Evolutionary conservation across 1,140 invertebrate species (phyloP), one percentile per base, ranked within the genome.

Genomic region (Drosophila repleta): DNA sequence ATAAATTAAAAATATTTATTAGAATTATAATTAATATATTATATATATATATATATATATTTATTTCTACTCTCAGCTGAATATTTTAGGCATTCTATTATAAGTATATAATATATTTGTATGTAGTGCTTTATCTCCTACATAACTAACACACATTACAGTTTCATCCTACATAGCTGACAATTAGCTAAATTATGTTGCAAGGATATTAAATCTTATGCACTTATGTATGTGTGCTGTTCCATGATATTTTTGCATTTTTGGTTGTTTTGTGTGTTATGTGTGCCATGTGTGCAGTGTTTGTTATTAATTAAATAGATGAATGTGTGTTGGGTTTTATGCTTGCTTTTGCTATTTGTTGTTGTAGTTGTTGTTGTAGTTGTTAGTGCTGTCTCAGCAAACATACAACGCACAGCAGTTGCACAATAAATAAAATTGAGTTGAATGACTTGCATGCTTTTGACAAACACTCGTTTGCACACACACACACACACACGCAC

Each of bases 291-390:
- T 61, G 60, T 51, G 60, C 73, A 75, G 45, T 78, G 72, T 78
- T 78, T 78, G 76, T 75, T 78, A 78, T 78, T 78, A 78, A 78
- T 78, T 74, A 78, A 78, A 78, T 78, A 75, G 62, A 78, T 72
- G 67, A 78, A 75, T 78, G 72, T 71, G 76, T 63, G 57, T 71
- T 63, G 57, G 49, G 64, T 64, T 58, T 69, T 69, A 43, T 58
- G 45, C 18, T 51, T 55, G 20, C 24, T 66, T 32, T 41, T 35
- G 29, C 26, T 26, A 7, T 7, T 53, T 37, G 32, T n/a, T 62
- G 3, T 46, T 63, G 49, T 32, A 53, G 52, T 43, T 58, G 26
- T 24, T 62, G 29, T 26, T 46, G 49, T 35, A 35, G 39, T 46
- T 69, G 58, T 26, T 51, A 3, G 35, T 68, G 60, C 57, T 74